Base-by-base conservation (phyloP, 2,888 invertebrate genomes). In the Gymnocheta viridis region DNA sequence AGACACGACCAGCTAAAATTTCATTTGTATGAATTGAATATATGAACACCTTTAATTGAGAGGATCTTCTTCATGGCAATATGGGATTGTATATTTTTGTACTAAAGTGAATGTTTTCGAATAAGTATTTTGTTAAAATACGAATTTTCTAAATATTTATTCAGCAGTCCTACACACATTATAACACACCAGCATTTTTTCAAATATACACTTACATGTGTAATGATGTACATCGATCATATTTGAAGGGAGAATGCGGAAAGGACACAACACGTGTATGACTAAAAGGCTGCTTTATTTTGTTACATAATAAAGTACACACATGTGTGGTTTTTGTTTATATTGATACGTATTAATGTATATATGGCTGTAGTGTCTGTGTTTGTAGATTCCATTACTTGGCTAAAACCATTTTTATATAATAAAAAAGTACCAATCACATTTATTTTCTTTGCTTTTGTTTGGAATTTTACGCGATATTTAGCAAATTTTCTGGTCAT, bases 61-160 rank as follows among this genome's bases (percentile, higher is more conserved):
- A 32, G 14, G 1, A 44, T 29, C 44, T 44, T 29, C 12, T 24
- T 24, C 7, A 29, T 24, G 12, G 22, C 9, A 0, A 12, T 47
- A 10, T 66, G 14, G 47, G 27, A 19, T n/a, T n/a, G 17, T 56
- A 19, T 47, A 47, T 19, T 47, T 44, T 54, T 54, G n/a, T 54
- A 2, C 27, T 0, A 12, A 1, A 38, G 5, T 41, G n/a, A 58
- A 14, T 19, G 2, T 38, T 51, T 49, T 38, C 17, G 1, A 38
- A 51, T n/a, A 73, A 47, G 35, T 12, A 54, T 44, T 56, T 38
- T 47, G 17, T 72, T 56, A 35, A 47, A 35, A 3, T 64, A 72
- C 64, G 72, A 72, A 47, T 79, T 72, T 72, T 66, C 47, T 27
- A 54, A 64, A 49, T 72, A 79, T 66, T 72, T 56, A 24, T 49